Conservation (phyloP, 2,113 vertebrate genomes). For the Aphelocoma coerulescens region DNA sequence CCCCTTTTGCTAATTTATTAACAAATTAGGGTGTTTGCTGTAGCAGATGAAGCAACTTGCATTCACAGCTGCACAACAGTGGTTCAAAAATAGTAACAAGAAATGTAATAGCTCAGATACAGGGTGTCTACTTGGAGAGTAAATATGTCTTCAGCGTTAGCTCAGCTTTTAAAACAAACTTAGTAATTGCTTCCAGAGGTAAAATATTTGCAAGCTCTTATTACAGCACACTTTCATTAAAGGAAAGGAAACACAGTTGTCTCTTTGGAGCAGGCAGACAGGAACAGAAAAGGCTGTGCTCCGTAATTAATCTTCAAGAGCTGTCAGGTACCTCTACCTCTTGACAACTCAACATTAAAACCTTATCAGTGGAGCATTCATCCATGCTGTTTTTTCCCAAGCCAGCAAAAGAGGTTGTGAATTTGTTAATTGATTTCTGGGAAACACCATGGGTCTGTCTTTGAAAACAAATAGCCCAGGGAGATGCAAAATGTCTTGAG, state of each 20-base stretch:
- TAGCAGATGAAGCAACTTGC: background rate
- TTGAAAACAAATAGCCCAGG: background rate
- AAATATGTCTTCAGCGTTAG: conserved; percentile 10
- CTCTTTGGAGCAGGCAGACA: background rate
- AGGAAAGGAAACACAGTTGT: conserved; percentile 2
- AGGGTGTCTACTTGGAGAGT: conserved; percentile 3
- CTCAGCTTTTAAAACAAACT: conserved; percentile 44
- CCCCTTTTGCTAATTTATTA: background rate
- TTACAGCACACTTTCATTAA: background rate
- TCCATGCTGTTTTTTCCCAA: background rate
- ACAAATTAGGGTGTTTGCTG: background rate
- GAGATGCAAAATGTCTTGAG: background rate
- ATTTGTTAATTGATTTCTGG: conserved; percentile 9
- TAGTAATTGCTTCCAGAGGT: conserved; percentile 33
- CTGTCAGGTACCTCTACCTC: background rate
- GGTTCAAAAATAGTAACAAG: background rate
- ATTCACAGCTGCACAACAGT: background rate
- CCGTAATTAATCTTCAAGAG: background rate
- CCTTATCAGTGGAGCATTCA: background rate
- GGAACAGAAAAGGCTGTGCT: background rate
- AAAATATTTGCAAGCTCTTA: conserved; percentile 49
- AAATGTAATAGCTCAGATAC: background rate
- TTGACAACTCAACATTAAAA: background rate
- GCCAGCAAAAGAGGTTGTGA: background rate
- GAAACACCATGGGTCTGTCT: background rate